Conservation (phyloP, 2,888 invertebrate species). For the Cephus nigrinus region DNA sequence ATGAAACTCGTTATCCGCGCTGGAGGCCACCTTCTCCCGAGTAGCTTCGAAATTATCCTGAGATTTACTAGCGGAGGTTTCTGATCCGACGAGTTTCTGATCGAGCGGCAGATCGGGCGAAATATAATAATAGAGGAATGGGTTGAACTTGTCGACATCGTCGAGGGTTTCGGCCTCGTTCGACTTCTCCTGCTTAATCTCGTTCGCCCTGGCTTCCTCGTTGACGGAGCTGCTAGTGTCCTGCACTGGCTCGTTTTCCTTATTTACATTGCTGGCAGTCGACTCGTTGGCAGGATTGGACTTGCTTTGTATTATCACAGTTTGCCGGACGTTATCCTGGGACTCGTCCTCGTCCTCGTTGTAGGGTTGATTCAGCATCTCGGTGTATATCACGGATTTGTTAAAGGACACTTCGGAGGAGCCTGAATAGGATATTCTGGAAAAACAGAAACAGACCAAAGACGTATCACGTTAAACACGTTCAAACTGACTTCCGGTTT, state of each 20-base stretch:
- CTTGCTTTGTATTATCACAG: constrained; percentile 1
- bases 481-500: no score
- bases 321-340: constrained; percentile 16
- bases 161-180: constrained; percentile 39
- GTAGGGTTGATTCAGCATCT: constrained; percentile 4
- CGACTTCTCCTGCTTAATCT: background rate
- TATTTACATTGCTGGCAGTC: constrained; percentile 20
- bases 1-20: background rate
- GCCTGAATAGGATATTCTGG: constrained; percentile 37
- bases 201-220: constrained; percentile 16
- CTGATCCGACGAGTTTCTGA: constrained; percentile 54
- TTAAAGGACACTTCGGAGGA: constrained; percentile 27
- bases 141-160: constrained; percentile 67
- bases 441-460: constrained; percentile 5
- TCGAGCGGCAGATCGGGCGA: constrained; percentile 68
- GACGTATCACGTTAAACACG: no score
- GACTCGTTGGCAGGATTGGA: constrained; percentile 15
- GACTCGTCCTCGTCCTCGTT: constrained; percentile 24
- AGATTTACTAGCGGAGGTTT: background rate
- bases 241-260: constrained; percentile 9
- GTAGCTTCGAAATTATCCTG: background rate
- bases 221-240: constrained; percentile 15
- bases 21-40: background rate
- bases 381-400: constrained; percentile 25
- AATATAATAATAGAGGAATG: constrained; percentile 71